phyloP scores from a whole-genome alignment of 2,888 invertebrate species.

The Parnassius apollo region DNA sequence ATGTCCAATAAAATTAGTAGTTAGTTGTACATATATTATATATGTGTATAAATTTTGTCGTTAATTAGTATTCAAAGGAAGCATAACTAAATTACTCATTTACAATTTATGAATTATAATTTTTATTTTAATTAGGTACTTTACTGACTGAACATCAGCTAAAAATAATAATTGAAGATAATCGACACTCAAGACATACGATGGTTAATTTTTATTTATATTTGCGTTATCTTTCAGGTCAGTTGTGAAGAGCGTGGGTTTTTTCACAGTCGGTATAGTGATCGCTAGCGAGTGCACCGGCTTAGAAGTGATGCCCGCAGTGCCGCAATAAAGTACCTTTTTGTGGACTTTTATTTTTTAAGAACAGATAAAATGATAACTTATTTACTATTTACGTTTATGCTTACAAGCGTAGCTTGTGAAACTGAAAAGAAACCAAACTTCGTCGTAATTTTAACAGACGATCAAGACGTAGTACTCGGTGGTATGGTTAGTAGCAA shows the following conservation, averaged over 20 bases:
- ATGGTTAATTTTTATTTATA: slow-evolving; percentile 29
- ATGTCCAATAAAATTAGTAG: too few species aligned
- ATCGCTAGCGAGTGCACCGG: slow-evolving; percentile 90
- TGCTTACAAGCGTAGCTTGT: slow-evolving; percentile 41
- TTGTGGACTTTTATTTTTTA: slow-evolving; percentile 28
- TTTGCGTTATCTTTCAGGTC: slow-evolving; percentile 83
- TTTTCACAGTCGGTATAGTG: slow-evolving; percentile 88
- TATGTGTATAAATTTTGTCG: too few species aligned
- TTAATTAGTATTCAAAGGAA: too few species aligned
- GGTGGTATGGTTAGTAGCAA: slow-evolving; percentile 86
- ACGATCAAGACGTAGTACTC: slow-evolving; percentile 91
- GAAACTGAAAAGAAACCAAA: slow-evolving; percentile 74
- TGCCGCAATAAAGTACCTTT: slow-evolving; percentile 55
- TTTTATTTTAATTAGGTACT: not conserved
- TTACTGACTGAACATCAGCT: not conserved
- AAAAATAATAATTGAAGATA: not conserved
- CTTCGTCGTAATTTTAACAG: slow-evolving; percentile 89
- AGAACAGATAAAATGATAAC: slow-evolving; percentile 55
- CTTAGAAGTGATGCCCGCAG: slow-evolving; percentile 86
- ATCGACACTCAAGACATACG: not conserved
- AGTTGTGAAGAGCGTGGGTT: slow-evolving; percentile 88
- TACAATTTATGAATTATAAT: too few species aligned
- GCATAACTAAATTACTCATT: too few species aligned
- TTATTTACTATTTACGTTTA: slow-evolving; percentile 56
- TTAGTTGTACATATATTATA: not conserved